A percentile compares a stretch with the other conserved stretches of the same genome.
These are phyloP conservation scores for Pseudopipra pipra DNA, from an alignment of 2,113 vertebrate genomes.

Conservation along the genomic window DNA sequence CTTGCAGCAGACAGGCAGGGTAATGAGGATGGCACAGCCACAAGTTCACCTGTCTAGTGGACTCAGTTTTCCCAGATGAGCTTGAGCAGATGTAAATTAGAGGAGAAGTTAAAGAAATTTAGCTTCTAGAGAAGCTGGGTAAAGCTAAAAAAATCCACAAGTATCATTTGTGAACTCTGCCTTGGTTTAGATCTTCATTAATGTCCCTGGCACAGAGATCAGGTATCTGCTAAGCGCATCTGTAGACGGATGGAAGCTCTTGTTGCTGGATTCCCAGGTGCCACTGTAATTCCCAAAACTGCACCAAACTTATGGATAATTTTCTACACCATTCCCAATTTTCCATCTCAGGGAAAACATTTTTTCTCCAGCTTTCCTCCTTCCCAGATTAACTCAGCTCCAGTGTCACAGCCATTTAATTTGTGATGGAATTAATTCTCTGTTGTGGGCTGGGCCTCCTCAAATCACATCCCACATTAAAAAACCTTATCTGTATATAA, in stretches of 20 bases:
- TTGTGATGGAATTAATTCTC: background rate
- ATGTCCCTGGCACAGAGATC: background rate
- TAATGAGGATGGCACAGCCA: background rate
- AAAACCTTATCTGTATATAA: constrained; percentile 1
- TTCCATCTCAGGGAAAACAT: background rate
- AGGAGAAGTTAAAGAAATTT: background rate
- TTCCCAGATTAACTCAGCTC: background rate
- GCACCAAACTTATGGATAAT: background rate
- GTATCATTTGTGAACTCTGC: background rate
- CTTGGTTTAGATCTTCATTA: background rate
- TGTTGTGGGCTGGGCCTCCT: background rate
- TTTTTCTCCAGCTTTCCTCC: background rate
- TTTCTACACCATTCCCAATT: background rate
- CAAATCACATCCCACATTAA: constrained; percentile 5
- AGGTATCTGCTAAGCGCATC: background rate
- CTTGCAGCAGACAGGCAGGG: background rate
- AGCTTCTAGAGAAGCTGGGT: background rate
- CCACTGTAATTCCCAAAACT: background rate
- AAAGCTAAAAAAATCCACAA: background rate
- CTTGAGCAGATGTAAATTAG: background rate
- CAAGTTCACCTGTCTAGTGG: background rate
- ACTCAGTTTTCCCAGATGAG: background rate
- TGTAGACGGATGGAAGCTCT: background rate
- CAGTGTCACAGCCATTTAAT: background rate
- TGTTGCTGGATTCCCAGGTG: background rate